Evolutionary conservation across 1,140 invertebrate species (phyloP), one percentile per base, ranked within the genome.

Genomic region (Achroia grisella): DNA sequence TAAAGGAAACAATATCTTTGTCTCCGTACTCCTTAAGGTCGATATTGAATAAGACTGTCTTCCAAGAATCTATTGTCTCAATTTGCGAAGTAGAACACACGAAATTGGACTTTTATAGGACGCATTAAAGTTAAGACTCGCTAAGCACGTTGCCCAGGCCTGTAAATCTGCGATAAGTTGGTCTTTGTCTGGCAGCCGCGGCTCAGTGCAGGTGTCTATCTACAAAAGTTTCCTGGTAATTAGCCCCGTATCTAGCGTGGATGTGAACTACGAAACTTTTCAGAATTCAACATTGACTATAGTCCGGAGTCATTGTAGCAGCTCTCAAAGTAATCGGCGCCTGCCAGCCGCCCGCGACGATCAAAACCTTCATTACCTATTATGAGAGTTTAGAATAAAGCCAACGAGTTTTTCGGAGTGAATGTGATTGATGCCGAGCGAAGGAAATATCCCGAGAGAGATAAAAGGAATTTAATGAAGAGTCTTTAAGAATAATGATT

Each of bases 381-480:
- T 85, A 85, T 81, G 77, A 82, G 81, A 85, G 77, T 85, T 85
- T 81, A 85, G 77, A 82, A 83, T 83, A 80, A 85, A 85, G 74
- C 78, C 77, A 81, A 82, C 75, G 73, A 85, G 81, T 82, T 81
- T 81, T 82, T 83, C 75, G 69, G 68, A 85, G 73, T 82, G 71
- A 79, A 83, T 83, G 77, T 85, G 81, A 85, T 85, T 85, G 79
- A 85, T 85, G 73, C 77, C 67, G 62, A 75, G 64, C 67, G 65
- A 68, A 82, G 75, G 75, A 79, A 82, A 82, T 79, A 85, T 82
- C 81, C 74, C 69, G 71, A 60, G 76, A 81, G 77, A 84, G 78
- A 84, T 84, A 82, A 84, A 82, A 82, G 76, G 80, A 84, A 82
- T 84, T 82, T 84, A 81, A 84, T 85, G 80, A 85, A 85, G 72